Conservation (phyloP, 64 coral and sea anemone species). For the Pachyseris speciosa region DNA sequence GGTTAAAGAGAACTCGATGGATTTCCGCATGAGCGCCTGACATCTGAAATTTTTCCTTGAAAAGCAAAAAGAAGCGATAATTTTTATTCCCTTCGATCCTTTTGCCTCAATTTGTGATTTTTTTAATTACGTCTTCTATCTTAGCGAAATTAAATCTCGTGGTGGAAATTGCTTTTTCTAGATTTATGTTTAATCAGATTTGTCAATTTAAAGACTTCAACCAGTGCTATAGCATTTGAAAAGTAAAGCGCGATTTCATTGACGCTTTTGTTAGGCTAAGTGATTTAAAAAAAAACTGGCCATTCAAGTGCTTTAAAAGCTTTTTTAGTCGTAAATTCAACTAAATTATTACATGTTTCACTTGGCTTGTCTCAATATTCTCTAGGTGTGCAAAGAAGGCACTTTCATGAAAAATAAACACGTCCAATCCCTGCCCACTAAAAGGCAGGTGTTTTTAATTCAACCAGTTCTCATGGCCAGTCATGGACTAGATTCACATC, state of each 20-base stretch:
- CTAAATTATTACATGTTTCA: slow-evolving; percentile 15
- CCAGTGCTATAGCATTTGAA: not conserved
- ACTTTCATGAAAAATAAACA: too few species aligned
- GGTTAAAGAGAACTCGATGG: not conserved
- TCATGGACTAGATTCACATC: too few species aligned
- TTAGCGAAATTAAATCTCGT: not conserved
- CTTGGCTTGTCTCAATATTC: not conserved
- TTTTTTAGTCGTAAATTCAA: not conserved
- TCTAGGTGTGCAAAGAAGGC: not conserved
- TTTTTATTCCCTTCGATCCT: not conserved
- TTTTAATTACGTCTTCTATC: not conserved
- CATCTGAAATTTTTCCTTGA: not conserved
- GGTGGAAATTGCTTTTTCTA: slow-evolving; percentile 11
- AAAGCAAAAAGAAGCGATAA: not conserved
- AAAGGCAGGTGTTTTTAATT: too few species aligned
- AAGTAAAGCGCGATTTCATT: not conserved
- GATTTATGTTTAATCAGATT: not conserved
- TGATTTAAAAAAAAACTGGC: not conserved
- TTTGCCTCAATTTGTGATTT: not conserved
- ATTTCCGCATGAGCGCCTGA: not conserved
- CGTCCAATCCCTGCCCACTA: too few species aligned
- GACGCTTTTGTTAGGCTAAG: not conserved
- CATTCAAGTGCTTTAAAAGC: not conserved
- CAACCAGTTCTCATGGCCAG: not conserved
- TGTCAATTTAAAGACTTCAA: not conserved